Evolutionary conservation across 2,888 invertebrate species (phyloP).

Genomic region (Erynnis tages): DNA sequence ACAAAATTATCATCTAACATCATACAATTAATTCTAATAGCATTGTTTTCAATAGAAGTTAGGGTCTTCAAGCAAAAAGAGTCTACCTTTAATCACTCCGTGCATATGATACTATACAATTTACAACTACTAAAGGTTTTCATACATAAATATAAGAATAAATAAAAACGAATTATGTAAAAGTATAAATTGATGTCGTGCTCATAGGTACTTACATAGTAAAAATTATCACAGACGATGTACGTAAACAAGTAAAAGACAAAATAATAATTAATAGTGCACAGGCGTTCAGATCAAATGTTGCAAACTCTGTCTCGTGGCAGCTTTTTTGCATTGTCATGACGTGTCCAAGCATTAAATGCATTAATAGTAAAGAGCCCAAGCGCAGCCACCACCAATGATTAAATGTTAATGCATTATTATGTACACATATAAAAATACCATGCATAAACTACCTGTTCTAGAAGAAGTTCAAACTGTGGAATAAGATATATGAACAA

Average conservation of each 20-base stretch:
- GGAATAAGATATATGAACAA: constrained; percentile 67
- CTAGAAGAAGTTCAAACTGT: constrained; percentile 72
- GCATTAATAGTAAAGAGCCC: constrained; percentile 55
- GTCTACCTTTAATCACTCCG: constrained; percentile 20
- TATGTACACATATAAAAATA: constrained; percentile 65
- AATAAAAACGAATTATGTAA: constrained; percentile 10
- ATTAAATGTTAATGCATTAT: constrained; percentile 51
- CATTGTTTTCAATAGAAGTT: constrained; percentile 22
- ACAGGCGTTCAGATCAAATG: constrained; percentile 55
- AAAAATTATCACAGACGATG: constrained; percentile 13
- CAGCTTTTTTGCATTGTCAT: constrained; percentile 66
- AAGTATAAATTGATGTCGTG: constrained; percentile 4
- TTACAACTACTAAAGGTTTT: constrained; percentile 17
- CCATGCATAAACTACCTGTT: constrained; percentile 75
- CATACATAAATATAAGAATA: constrained; percentile 15
- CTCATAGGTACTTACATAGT: too few species aligned
- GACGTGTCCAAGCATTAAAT: constrained; percentile 60
- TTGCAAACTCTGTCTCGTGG: constrained; percentile 79
- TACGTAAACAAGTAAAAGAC: constrained; percentile 38
- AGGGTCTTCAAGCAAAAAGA: constrained; percentile 23
- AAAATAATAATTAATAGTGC: constrained; percentile 39
- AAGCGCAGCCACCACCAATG: constrained; percentile 61
- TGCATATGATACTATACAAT: constrained; percentile 18
- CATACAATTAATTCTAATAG: constrained; percentile 4
- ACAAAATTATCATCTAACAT: too few species aligned